Evolutionary conservation across 1,140 invertebrate species (phyloP), one percentile per base, ranked within the genome.

Genomic region (Lucilia cuprina): DNA sequence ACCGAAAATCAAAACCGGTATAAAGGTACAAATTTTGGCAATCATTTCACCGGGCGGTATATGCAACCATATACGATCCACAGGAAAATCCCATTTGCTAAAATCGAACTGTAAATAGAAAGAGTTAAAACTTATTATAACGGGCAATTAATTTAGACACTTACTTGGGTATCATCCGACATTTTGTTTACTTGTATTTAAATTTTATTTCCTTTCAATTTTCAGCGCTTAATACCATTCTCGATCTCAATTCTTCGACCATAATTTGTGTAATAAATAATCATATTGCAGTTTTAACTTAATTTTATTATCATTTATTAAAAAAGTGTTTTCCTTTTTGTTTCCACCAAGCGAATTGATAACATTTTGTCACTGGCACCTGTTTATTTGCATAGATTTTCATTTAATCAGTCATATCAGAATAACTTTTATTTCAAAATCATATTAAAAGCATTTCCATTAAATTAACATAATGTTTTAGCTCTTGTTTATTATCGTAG

Each of bases 1-100:
- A 0, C 96, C 96, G 34, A 94, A 89, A 0, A 95, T 74, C 30
- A 95, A 94, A 1, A 96, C 90, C 0, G 94, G 92, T 25, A 94
- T 60, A 87, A 94, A 93, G 0, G 93, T 92, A 5, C 91, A 86
- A 2, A 93, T 91, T 91, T 95, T 95, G n/a, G 94, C 86, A 0
- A 92, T 92, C 1, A 96, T 92, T 87, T 95, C 94, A 86, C 91
- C 92, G 0, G 90, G 70, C 2, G 94, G 91, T 74, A 93, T 93
- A 5, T 93, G 88, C 70, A 91, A 88, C 95, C 95, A 96, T 78
- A 95, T 93, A 25, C 89, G 87, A 35, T 90, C 89, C n/a, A 74
- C 84, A 0, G 89, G 89, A n/a, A 90, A 90, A 41, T 90, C 85
- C 86, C 87, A 88, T 78, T 86, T 83, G 78, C 89, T 89, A n/a